Conservation (phyloP, 2,113 vertebrate species). For the Climacteris rufus region DNA sequence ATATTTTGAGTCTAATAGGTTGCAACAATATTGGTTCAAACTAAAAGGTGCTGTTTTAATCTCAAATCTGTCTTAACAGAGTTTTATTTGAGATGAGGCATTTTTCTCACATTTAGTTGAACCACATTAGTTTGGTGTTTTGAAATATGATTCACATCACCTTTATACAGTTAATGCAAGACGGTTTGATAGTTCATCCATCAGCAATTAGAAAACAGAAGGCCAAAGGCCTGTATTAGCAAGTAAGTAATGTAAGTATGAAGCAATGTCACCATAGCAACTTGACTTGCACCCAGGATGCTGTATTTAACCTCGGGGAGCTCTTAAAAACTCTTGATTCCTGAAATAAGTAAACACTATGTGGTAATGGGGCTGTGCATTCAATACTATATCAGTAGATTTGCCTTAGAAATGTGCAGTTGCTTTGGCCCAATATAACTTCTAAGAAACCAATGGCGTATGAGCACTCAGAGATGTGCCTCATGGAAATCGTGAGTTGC, state of each 20-base stretch:
- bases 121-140: background rate
- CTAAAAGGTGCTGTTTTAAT: background rate
- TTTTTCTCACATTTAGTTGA: conserved; percentile 4
- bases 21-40: background rate
- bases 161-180: conserved; percentile 28
- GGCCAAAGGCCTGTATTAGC: conserved; percentile 18
- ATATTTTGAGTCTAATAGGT: background rate
- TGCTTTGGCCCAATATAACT: background rate
- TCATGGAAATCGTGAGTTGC: background rate
- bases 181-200: conserved; percentile 17
- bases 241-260: conserved; percentile 40
- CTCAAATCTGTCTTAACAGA: background rate
- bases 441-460: background rate
- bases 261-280: conserved; percentile 51
- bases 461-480: background rate
- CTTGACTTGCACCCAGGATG: conserved; percentile 31
- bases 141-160: background rate
- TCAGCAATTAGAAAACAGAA: conserved; percentile 15
- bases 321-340: conserved; percentile 38
- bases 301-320: conserved; percentile 51
- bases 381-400: background rate
- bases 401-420: conserved; percentile 1
- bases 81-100: background rate
- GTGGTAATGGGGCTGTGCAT: background rate
- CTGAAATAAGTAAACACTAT: conserved; percentile 34